A percentile compares a stretch with the other conserved stretches of the same genome.
phyloP scores from a whole-genome alignment of 2,113 vertebrate species.

The Polypterus senegalus region DNA sequence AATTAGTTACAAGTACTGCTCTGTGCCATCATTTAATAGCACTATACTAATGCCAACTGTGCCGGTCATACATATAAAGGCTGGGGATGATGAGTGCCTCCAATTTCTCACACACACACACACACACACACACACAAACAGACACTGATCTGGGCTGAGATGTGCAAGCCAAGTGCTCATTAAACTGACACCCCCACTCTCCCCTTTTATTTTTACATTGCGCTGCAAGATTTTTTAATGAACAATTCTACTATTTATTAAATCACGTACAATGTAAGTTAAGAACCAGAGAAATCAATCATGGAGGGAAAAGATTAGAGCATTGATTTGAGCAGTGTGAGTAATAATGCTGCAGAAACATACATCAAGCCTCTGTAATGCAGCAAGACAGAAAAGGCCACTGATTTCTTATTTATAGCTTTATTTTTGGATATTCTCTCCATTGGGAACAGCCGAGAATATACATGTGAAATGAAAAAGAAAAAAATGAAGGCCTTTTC shows the following conservation, averaged over 20 bases:
- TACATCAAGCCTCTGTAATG: constrained; percentile 54
- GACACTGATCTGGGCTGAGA: neutral
- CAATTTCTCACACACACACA: no score
- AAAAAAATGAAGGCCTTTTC: neutral
- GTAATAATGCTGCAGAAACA: constrained; percentile 58
- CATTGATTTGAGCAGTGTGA: constrained; percentile 57
- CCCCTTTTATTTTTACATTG: constrained; percentile 2
- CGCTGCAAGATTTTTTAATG: constrained; percentile 24
- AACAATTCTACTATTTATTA: constrained; percentile 41
- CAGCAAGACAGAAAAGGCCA: constrained; percentile 48
- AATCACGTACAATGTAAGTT: constrained; percentile 37
- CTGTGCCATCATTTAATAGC: neutral
- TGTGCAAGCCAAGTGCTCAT: neutral
- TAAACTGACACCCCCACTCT: neutral
- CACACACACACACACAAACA: no score
- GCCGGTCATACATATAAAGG: no score
- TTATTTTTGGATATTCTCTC: constrained; percentile 49
- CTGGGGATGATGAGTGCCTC: no score
- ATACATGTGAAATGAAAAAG: constrained; percentile 37
- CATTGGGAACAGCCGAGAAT: constrained; percentile 33
- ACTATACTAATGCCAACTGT: no score
- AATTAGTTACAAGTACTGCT: neutral
- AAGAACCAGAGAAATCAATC: constrained; percentile 57
- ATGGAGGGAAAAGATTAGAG: constrained; percentile 44
- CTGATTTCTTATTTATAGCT: constrained; percentile 64